Evolutionary conservation across 2,888 invertebrate species (phyloP).

Genomic region (Acrocera orbiculus): DNA sequence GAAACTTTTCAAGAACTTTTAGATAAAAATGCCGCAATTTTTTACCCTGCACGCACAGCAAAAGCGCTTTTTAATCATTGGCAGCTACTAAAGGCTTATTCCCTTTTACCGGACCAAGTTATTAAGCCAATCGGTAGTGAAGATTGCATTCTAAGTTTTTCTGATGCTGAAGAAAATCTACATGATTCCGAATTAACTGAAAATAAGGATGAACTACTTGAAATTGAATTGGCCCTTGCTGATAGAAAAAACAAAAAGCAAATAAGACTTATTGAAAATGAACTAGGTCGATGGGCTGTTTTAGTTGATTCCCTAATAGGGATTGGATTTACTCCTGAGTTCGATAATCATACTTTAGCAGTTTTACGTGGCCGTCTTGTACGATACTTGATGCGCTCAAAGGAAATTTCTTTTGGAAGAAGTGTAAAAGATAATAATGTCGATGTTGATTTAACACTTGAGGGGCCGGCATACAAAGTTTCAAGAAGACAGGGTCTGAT

Average conservation of each 20-base stretch:
- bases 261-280: slow-evolving; percentile 75
- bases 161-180: slow-evolving; percentile 80
- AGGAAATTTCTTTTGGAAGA: slow-evolving; percentile 87
- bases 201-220: slow-evolving; percentile 62
- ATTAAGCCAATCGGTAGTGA: slow-evolving; percentile 44
- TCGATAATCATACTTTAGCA: slow-evolving; percentile 86
- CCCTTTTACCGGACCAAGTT: slow-evolving; percentile 75
- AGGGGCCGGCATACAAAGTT: slow-evolving; percentile 88
- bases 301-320: slow-evolving; percentile 80
- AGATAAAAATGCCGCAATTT: slow-evolving; percentile 64
- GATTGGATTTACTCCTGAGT: slow-evolving; percentile 59
- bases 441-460: slow-evolving; percentile 82
- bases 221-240: slow-evolving; percentile 55
- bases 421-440: slow-evolving; percentile 74
- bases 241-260: slow-evolving; percentile 68
- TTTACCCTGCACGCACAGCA: slow-evolving; percentile 75
- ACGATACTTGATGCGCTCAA: slow-evolving; percentile 82
- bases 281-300: slow-evolving; percentile 79
- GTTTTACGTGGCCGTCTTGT: slow-evolving; percentile 82
- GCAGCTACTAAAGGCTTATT: slow-evolving; percentile 82
- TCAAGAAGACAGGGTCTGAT: slow-evolving; percentile 87
- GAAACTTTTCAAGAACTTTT: slow-evolving; percentile 74
- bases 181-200: slow-evolving; percentile 67
- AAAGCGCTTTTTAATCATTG: slow-evolving; percentile 76
- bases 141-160: slow-evolving; percentile 56